A percentile compares a stretch with the other conserved stretches of the same genome.
Conservation (phyloP, 2,888 invertebrate species). For the Neoascia interrupta region DNA sequence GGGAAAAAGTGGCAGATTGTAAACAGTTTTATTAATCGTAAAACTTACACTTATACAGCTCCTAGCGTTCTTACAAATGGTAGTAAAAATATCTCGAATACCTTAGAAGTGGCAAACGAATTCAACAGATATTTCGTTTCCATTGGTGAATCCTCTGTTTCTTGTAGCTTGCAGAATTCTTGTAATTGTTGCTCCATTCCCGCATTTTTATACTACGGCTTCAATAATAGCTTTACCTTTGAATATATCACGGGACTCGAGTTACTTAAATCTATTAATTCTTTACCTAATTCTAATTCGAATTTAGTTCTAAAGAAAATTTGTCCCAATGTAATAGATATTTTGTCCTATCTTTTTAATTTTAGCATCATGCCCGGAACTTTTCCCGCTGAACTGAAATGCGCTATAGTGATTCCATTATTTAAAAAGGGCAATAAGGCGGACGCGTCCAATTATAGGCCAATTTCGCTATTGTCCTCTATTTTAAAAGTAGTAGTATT, state of each 20-base stretch:
- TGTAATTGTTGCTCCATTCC: background rate
- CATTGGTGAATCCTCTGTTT: background rate
- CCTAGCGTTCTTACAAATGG: too few relatives aligned
- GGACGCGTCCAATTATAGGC: background rate
- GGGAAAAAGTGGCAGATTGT: too few relatives aligned
- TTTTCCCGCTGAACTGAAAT: background rate
- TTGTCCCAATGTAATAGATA: too few relatives aligned
- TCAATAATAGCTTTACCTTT: background rate
- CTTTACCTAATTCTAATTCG: background rate
- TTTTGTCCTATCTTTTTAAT: background rate
- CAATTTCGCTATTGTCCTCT: too few relatives aligned
- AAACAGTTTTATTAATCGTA: too few relatives aligned
- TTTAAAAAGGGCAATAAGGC: background rate
- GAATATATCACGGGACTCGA: background rate
- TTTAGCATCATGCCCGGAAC: background rate
- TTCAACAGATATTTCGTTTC: background rate
- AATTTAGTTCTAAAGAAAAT: too few relatives aligned
- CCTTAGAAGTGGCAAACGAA: background rate
- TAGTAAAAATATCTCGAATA: background rate
- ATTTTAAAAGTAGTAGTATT: too few relatives aligned
- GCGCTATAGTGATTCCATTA: background rate
- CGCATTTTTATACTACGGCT: background rate
- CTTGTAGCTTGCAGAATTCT: background rate
- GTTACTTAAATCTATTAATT: background rate
- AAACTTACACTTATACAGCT: too few relatives aligned